Base-by-base conservation (phyloP, 2,113 vertebrate genomes). In the Pelvicachromis taeniatus region DNA sequence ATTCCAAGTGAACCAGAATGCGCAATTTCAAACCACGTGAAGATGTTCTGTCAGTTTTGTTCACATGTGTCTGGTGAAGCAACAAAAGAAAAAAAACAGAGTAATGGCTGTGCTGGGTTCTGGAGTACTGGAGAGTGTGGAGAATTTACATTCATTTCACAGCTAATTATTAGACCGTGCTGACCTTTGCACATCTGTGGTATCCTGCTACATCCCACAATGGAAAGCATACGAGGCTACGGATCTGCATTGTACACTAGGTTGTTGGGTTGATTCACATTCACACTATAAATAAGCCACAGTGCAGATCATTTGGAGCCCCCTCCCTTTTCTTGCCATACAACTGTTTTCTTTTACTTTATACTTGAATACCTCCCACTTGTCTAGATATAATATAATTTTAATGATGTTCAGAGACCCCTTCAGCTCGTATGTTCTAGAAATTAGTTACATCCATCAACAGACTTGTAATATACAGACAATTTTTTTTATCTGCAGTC, bases 401-500 rank as follows among this genome's bases (percentile, higher is more conserved):
- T 31, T 31, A 75, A 16, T 19, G 70, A 50, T 19, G 16, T 75
- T n/a, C 26, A 75, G 6, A 29, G 42, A 73, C 9, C 68, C 16
- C 42, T 73, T 29, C 14, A 73, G 42, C 68, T 75, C 0, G 2
- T 50, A 10, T 53, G 0, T 73, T 50, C 0, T 2, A 45, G 40
- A 42, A 42, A 42, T 68, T 68, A 70, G 38, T 70, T 26, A 29
- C 65, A 48, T 70, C 40, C 40, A 48, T 70, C 21, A 48, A 26
- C 17, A 70, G 21, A 7, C 42, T 73, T 73, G 68, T 73, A 29
- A 29, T 26, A 73, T 4, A 9, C 68, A 73, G 68, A 50, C 8
- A 5, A 2, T 0, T 53, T 42, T 23, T 68, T 68, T 23, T 26
- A 48, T 73, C 68, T 50, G 2, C 26, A 12, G 42, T 63, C 59